Evolutionary conservation across 2,888 invertebrate genomes (phyloP), one percentile per base, ranked within the genome.

Genomic region (Thalpophila matura): DNA sequence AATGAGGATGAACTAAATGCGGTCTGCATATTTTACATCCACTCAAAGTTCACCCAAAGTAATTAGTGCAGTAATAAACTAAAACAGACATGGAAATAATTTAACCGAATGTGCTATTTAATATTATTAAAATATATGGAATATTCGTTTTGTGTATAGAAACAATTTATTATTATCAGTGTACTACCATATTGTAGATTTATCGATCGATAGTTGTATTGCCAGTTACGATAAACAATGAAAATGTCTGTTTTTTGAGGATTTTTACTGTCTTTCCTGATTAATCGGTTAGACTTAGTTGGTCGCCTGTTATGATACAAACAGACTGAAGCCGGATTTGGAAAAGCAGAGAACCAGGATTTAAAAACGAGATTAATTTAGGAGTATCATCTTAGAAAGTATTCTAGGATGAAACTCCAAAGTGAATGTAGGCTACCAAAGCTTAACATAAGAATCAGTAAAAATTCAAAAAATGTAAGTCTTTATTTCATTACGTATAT

Each of bases 1-100:
- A 72, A 57, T 9, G 43, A 42, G n/a, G 5, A 40, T 37, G 35
- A 40, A 45, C 14, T 26, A 26, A 46, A 42, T 20, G 29, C 18
- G 9, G n/a, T 29, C 10, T 40, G 47, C 20, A 45, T 67, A 14
- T 57, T 54, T 37, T n/a, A 51, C 10, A 12, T n/a, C 3, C 33
- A 24, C 1, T 40, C 24, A 40, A 29, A 38, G 27, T n/a, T 35
- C 42, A 14, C 5, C 7, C n/a, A 10, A 14, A 57, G 5, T 38
- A 38, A 58, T 58, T 64, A 26, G 29, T 49, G 10, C 27, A 37
- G n/a, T 16, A 26, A 43, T 26, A 16, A 12, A 29, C 6, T 12
- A 4, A 14, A 26, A 31, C 2, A 10, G 22, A 27, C 22, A 12
- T 12, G 14, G 0, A 7, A 27, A 49, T 45, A 50, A 35, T 62